phyloP scores from a whole-genome alignment of 2,888 invertebrate genomes.

The Holacanthella duospinosa region DNA sequence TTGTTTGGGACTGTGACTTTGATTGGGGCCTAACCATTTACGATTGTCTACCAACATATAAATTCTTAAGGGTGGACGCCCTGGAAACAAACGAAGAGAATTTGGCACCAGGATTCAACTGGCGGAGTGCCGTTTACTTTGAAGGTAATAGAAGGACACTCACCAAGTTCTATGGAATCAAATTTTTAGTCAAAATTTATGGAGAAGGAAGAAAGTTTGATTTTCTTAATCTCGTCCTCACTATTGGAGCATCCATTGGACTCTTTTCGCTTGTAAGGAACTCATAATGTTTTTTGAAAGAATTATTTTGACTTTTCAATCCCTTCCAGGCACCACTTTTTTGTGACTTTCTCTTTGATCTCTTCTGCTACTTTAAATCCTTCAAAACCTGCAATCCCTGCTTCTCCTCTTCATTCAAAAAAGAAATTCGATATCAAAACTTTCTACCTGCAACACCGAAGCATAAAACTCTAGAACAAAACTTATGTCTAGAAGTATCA shows the following conservation, averaged over 20 bases:
- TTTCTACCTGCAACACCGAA: background rate
- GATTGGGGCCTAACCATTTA: constrained; percentile 40
- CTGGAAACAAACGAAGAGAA: constrained; percentile 39
- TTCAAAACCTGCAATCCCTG: background rate
- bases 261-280: constrained; percentile 43
- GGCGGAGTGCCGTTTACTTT: constrained; percentile 41
- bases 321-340: background rate
- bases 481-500: too few species aligned
- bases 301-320: too few species aligned
- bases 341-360: constrained; percentile 6
- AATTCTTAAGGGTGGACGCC: constrained; percentile 44
- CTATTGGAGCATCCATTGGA: constrained; percentile 46
- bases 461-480: background rate
- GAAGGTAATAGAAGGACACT: constrained; percentile 41
- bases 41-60: constrained; percentile 44
- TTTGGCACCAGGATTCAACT: constrained; percentile 44
- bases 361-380: constrained; percentile 2
- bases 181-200: constrained; percentile 43
- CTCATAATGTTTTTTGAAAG: too few species aligned
- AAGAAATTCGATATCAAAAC: background rate
- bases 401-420: background rate
- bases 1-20: constrained; percentile 44
- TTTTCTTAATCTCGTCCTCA: constrained; percentile 43
- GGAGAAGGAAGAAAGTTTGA: constrained; percentile 46
- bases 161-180: constrained; percentile 43